Evolutionary conservation across 1,140 invertebrate species (phyloP).

Genomic region (Cydia pomonella): DNA sequence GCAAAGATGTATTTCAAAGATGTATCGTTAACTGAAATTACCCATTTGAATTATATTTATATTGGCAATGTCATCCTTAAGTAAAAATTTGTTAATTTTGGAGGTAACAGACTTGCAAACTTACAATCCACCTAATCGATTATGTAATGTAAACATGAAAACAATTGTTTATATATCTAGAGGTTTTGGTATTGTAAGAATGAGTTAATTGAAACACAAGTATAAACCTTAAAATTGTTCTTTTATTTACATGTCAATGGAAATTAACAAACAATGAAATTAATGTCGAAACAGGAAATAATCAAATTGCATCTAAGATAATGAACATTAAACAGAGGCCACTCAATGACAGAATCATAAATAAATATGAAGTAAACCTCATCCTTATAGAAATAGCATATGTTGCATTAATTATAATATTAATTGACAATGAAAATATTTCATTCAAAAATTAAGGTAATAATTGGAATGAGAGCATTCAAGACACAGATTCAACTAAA

Average conservation of each 20-base stretch:
- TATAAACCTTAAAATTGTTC: slow-evolving; percentile 39
- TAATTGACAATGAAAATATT: slow-evolving; percentile 36
- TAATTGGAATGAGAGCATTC: slow-evolving; percentile 28
- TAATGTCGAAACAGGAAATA: slow-evolving; percentile 33
- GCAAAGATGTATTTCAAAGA: too few species aligned
- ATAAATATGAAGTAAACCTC: neutral
- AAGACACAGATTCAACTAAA: slow-evolving; percentile 24
- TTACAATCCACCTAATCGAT: too few species aligned
- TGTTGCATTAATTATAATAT: slow-evolving; percentile 31
- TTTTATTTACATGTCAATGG: slow-evolving; percentile 50
- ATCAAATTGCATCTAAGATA: slow-evolving; percentile 31
- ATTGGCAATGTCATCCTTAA: too few species aligned
- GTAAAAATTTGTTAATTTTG: too few species aligned
- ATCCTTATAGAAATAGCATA: slow-evolving; percentile 30
- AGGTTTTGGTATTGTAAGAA: neutral
- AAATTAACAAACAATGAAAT: slow-evolving; percentile 38
- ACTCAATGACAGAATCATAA: slow-evolving; percentile 13
- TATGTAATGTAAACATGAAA: too few species aligned
- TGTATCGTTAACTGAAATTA: too few species aligned
- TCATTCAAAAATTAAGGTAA: slow-evolving; percentile 10
- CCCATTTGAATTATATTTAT: too few species aligned
- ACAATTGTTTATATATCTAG: too few species aligned
- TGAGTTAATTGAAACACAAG: slow-evolving; percentile 28
- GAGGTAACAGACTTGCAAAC: too few species aligned
- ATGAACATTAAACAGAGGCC: slow-evolving; percentile 19